Evolutionary conservation across 2,797 vertebrate species (phyloP).

Genomic region (Aplochiton taeniatus): DNA sequence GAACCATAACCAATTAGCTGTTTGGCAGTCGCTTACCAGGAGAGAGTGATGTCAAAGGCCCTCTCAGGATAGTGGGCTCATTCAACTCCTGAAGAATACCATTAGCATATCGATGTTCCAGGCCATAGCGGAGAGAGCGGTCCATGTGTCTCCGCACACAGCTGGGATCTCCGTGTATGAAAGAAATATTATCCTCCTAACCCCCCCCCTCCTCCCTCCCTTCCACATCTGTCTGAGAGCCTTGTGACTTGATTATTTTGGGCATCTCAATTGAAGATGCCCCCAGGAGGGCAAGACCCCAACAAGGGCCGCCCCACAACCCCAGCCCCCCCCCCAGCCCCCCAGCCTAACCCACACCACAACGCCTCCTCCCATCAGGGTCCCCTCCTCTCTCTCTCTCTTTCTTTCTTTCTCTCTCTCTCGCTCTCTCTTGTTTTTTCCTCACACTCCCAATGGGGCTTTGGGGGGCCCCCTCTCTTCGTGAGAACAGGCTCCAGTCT

Average conservation of each 20-base stretch:
- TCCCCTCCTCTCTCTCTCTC: too few relatives aligned
- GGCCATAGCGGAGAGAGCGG: slow-evolving; percentile 52
- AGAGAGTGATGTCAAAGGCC: slow-evolving; percentile 46
- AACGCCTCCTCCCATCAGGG: too few relatives aligned
- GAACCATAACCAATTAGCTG: slow-evolving; percentile 60
- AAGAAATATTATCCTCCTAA: slow-evolving; percentile 74
- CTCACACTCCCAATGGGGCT: slow-evolving; percentile 53
- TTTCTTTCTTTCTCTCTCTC: slow-evolving; percentile 16
- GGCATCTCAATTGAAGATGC: slow-evolving; percentile 67
- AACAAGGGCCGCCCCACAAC: slow-evolving; percentile 71
- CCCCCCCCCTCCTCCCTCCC: slow-evolving; percentile 33
- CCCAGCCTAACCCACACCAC: neutral
- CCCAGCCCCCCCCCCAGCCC: neutral
- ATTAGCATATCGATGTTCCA: slow-evolving; percentile 69
- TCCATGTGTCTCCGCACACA: slow-evolving; percentile 68
- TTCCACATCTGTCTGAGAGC: slow-evolving; percentile 75
- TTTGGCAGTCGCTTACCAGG: slow-evolving; percentile 66
- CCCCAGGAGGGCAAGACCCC: slow-evolving; percentile 66
- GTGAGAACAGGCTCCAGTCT: slow-evolving; percentile 58
- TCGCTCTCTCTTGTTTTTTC: slow-evolving; percentile 55
- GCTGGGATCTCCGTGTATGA: slow-evolving; percentile 72
- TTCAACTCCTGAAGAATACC: slow-evolving; percentile 56
- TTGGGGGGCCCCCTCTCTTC: slow-evolving; percentile 60
- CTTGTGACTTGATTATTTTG: slow-evolving; percentile 75
- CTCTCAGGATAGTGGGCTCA: slow-evolving; percentile 60